Evolutionary conservation across 2,113 vertebrate genomes (phyloP).

Genomic region (Diphyllodes magnificus): DNA sequence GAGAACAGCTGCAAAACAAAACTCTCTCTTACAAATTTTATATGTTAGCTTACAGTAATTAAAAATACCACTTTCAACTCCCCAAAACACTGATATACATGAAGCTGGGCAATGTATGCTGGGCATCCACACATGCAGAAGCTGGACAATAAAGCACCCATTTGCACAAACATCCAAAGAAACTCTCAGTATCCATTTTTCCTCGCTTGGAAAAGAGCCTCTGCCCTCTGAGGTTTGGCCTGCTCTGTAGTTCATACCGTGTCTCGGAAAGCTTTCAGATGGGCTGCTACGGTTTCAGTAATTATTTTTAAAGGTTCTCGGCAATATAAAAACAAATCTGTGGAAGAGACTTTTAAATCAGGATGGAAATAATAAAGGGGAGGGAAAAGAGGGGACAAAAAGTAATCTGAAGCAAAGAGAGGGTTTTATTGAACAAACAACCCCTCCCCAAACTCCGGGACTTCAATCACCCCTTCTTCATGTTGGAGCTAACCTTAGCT

Average conservation of each 20-base stretch:
- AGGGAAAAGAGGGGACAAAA: not conserved
- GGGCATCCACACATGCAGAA: not conserved
- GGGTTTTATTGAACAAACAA: not conserved
- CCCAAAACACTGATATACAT: accelerated
- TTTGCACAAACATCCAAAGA: not conserved
- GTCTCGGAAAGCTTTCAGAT: not conserved
- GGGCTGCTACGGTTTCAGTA: slow-evolving; percentile 23
- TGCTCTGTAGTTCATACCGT: not conserved
- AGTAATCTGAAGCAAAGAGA: not conserved
- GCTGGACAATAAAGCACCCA: not conserved
- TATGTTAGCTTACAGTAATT: not conserved
- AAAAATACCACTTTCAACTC: not conserved
- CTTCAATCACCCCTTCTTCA: not conserved
- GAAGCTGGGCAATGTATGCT: not conserved
- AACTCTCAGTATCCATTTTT: not conserved
- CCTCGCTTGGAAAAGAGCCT: not conserved
- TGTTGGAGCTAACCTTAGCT: not conserved
- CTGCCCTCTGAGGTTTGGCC: slow-evolving; percentile 25
- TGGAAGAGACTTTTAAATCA: not conserved
- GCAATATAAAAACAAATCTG: not conserved
- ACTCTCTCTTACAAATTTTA: not conserved
- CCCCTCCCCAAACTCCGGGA: not conserved
- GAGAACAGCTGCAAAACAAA: not conserved
- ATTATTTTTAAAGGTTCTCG: slow-evolving; percentile 4
- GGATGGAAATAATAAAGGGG: not conserved